These are phyloP conservation scores for Leguminivora glycinivorella DNA, from an alignment of 1,140 invertebrate species.

Conservation along the genomic window DNA sequence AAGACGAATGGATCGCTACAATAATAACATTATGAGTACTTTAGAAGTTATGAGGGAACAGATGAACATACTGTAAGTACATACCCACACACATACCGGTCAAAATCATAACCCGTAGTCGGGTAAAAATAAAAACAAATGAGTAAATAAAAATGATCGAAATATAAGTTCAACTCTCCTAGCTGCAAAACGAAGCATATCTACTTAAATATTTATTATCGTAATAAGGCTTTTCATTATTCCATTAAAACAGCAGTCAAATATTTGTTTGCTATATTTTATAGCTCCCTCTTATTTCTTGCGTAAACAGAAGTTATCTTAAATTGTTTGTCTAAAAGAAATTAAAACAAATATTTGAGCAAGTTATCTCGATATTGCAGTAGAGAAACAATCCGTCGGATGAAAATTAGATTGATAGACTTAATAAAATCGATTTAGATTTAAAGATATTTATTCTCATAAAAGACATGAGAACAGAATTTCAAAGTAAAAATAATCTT, in stretches of 20 bases:
- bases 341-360: slow-evolving; percentile 2
- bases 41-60: too few relatives aligned
- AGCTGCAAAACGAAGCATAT: too few relatives aligned
- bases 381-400: not conserved
- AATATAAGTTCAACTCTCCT: too few relatives aligned
- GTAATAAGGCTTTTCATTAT: not conserved
- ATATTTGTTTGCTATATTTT: not conserved
- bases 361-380: not conserved
- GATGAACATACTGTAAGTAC: too few relatives aligned
- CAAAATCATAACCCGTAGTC: too few relatives aligned
- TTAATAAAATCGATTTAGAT: not conserved
- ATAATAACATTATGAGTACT: too few relatives aligned
- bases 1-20: too few relatives aligned
- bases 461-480: too few relatives aligned
- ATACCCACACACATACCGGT: too few relatives aligned
- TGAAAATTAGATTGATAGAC: not conserved
- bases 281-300: not conserved
- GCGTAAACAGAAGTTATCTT: not conserved
- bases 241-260: not conserved
- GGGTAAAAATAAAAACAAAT: not conserved
- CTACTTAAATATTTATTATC: too few relatives aligned
- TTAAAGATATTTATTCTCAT: too few relatives aligned
- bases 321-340: not conserved
- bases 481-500: too few relatives aligned
- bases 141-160: not conserved